phyloP scores from a whole-genome alignment of 2,113 vertebrate species.

The Antigone vipio region DNA sequence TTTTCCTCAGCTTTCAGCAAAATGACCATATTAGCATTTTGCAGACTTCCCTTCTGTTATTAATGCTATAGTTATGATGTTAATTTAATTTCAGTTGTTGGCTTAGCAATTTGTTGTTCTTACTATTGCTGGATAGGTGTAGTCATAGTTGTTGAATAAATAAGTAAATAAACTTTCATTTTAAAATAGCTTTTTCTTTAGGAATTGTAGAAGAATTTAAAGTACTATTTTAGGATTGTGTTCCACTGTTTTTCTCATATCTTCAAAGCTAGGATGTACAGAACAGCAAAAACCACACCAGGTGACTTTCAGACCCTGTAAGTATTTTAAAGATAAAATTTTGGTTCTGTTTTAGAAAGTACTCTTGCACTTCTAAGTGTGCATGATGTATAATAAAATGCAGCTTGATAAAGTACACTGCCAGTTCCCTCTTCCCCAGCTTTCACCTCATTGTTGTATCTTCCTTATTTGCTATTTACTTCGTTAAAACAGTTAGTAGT shows the following conservation, averaged over 20 bases:
- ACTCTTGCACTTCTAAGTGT: neutral
- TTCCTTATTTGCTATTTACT: neutral
- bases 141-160: neutral
- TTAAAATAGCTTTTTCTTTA: conserved; percentile 16
- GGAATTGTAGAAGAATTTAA: conserved; percentile 89
- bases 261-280: conserved; percentile 74
- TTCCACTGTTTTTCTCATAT: conserved; percentile 50
- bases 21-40: neutral
- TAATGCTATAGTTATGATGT: neutral
- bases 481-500: neutral
- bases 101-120: neutral
- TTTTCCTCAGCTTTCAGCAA: neutral
- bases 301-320: conserved; percentile 87
- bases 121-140: neutral
- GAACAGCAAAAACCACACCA: conserved; percentile 88
- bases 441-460: neutral
- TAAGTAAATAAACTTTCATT: neutral
- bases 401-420: neutral
- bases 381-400: neutral
- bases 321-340: conserved; percentile 40
- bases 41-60: neutral
- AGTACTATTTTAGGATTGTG: conserved; percentile 83
- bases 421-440: neutral
- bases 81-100: neutral
- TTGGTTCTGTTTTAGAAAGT: neutral